phyloP scores from a whole-genome alignment of 2,888 invertebrate species.

The Caenorhabditis zanzibari region DNA sequence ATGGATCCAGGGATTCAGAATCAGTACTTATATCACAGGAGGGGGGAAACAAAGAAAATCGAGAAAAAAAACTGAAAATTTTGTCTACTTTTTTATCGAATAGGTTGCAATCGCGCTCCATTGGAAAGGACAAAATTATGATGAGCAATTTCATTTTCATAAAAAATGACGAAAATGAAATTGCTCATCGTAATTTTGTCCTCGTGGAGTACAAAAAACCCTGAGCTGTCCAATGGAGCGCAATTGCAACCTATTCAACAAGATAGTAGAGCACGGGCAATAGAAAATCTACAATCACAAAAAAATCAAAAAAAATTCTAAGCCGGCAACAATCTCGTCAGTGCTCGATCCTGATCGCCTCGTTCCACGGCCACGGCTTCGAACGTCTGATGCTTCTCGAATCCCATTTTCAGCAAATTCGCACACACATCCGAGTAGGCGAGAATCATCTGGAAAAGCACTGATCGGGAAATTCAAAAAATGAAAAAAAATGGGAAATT shows the following conservation, averaged over 20 bases:
- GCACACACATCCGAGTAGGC: conserved; percentile 68
- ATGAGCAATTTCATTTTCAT: too few species aligned
- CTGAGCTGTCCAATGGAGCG: too few species aligned
- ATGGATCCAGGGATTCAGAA: neutral
- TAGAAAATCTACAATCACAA: neutral
- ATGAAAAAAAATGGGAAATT: neutral
- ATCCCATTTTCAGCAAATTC: conserved; percentile 71
- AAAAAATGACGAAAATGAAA: too few species aligned
- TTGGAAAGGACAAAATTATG: neutral
- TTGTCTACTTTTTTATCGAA: neutral
- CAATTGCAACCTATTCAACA: too few species aligned
- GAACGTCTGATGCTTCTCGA: conserved; percentile 56
- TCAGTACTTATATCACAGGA: conserved; percentile 16
- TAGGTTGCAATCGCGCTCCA: neutral
- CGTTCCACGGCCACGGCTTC: conserved; percentile 51
- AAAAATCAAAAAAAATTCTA: conserved; percentile 14
- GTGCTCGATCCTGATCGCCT: conserved; percentile 65
- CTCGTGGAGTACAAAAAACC: too few species aligned
- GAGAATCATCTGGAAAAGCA: conserved; percentile 65
- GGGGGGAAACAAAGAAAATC: neutral
- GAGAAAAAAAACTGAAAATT: too few species aligned
- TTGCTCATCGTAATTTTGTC: too few species aligned
- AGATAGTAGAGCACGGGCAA: too few species aligned
- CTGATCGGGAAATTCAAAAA: neutral
- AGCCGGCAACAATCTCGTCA: conserved; percentile 44